Base-by-base conservation (phyloP, 1,140 invertebrate species). In the Ladona fulva region DNA sequence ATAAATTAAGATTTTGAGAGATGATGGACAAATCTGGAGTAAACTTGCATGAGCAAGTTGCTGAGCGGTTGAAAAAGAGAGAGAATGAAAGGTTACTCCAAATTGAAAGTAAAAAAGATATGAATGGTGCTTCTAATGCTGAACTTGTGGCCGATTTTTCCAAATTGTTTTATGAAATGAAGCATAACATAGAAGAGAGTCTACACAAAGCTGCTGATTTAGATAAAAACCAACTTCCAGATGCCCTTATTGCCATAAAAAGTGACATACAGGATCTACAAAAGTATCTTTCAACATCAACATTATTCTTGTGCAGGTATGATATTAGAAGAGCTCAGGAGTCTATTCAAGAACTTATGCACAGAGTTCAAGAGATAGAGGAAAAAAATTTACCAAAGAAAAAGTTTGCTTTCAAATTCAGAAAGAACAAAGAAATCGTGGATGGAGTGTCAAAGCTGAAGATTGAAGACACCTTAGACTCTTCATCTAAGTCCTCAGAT, bases 401-500 rank as follows among this genome's bases (percentile, higher is more conserved):
- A 83, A 97, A 95, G 83, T 98, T 98, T 88, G 93, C 94, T 8
- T 98, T 97, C 81, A 95, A 92, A 80, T 91, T 89, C 83, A 81
- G 89, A 78, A 87, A 87, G 78, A 84, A 86, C 24, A 86, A 82
- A 24, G 84, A 85, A 78, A 81, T 85, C 16, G 83, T 83, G 7
- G 85, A 86, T 79, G 83, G 83, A 76, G 73, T 84, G 79, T 81
- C 85, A 66, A 85, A 11, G 7, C 19, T 52, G 7, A 19, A 74
- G 22, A 59, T 24, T 66, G 24, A 84, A 77, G 85, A 86, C 78
- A 83, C 83, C n/a, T 80, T 84, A 24, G 86, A 85, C 83, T 83
- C 83, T 77, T 82, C 80, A 76, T 83, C 84, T 81, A 80, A 80
- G 75, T 76, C 78, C 80, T 75, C 75, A 19, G 52, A 77, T 74